Evolutionary conservation across 2,113 vertebrate species (phyloP).

Genomic region (Serinus canaria): DNA sequence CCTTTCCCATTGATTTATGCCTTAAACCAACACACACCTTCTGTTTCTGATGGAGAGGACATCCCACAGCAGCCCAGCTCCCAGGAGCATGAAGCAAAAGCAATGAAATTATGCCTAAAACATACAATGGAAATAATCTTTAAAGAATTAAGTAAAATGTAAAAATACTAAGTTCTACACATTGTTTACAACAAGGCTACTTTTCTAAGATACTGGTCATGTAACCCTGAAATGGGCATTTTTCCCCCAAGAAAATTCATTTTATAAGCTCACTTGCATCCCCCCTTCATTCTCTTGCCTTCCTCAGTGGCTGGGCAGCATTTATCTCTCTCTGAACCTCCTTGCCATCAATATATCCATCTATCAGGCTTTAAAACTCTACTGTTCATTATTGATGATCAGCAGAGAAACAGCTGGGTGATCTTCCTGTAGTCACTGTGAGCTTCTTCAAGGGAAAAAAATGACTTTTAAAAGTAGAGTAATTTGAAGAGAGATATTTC

Average conservation of each 20-base stretch:
- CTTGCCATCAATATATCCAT: not conserved
- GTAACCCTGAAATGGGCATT: not conserved
- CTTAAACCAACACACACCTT: not conserved
- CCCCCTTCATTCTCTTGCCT: not conserved
- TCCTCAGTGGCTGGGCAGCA: not conserved
- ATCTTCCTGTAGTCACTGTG: not conserved
- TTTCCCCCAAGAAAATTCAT: not conserved
- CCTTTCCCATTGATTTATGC: not conserved
- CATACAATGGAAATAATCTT: not conserved
- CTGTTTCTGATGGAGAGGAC: not conserved
- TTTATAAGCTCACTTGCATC: not conserved
- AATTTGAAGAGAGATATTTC: not conserved
- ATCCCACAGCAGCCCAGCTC: not conserved
- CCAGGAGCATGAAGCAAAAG: not conserved
- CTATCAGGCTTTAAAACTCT: not conserved
- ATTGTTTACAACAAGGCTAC: not conserved
- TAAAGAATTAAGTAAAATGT: not conserved
- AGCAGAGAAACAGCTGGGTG: not conserved
- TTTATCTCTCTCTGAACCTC: constrained; percentile 1
- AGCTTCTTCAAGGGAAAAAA: not conserved
- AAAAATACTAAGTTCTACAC: not conserved
- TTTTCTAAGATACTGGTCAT: not conserved
- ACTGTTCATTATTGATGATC: not conserved
- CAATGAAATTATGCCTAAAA: not conserved
- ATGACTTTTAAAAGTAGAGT: not conserved